Conservation (phyloP, 2,113 vertebrate species). For the Saccopteryx bilineata region DNA sequence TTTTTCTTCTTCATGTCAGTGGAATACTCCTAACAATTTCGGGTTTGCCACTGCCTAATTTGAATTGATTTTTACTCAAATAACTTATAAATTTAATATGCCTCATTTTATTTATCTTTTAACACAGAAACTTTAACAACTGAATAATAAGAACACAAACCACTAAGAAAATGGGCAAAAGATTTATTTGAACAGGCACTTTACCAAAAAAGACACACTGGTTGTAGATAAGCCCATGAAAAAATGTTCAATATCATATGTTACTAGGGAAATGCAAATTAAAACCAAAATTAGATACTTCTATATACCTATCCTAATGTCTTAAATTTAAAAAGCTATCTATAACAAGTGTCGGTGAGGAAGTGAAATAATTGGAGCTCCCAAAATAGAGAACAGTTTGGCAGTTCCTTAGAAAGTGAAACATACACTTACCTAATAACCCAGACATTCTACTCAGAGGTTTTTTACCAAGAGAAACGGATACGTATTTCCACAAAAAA, state of each 20-base stretch:
- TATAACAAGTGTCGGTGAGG: not conserved
- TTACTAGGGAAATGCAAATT: too few relatives aligned
- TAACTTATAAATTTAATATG: not conserved
- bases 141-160: not conserved
- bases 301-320: not conserved
- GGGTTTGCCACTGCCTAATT: not conserved
- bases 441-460: not conserved
- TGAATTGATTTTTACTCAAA: not conserved
- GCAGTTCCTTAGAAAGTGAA: slow-evolving; percentile 2
- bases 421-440: not conserved
- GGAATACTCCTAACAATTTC: not conserved
- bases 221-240: not conserved
- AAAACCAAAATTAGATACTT: not conserved
- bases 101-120: not conserved
- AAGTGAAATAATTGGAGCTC: not conserved
- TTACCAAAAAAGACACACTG: not conserved
- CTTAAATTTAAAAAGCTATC: not conserved
- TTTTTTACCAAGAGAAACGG: slow-evolving; percentile 27
- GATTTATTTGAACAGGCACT: not conserved
- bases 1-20: not conserved
- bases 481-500: not conserved
- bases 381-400: not conserved
- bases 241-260: too few relatives aligned
- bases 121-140: not conserved
- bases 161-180: not conserved